Conservation (phyloP, 2,797 vertebrate species). For the Cheirogaleus major region DNA sequence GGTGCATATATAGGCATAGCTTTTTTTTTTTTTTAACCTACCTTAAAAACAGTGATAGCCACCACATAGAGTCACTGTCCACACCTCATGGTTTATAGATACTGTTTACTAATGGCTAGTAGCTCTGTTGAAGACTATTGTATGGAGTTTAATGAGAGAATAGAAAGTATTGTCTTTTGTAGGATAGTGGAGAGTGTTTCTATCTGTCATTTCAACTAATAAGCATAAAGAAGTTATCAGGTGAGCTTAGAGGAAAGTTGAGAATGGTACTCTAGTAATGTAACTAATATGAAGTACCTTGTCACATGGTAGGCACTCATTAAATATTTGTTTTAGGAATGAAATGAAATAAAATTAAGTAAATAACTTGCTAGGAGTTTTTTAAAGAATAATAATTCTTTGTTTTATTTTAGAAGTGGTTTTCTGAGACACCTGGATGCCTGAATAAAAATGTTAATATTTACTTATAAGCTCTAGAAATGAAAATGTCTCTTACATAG, state of each 20-base stretch:
- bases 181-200: not conserved
- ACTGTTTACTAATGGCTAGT: not conserved
- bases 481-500: not conserved
- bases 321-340: not conserved
- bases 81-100: not conserved
- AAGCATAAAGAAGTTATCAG: not conserved
- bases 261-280: not conserved
- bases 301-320: not conserved
- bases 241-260: not conserved
- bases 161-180: not conserved
- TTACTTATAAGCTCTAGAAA: not conserved
- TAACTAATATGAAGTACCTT: not conserved
- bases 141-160: not conserved
- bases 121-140: not conserved
- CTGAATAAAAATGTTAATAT: slow-evolving; percentile 20
- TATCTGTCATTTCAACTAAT: not conserved
- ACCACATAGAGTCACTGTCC: not conserved
- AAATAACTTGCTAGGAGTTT: slow-evolving; percentile 17
- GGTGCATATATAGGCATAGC: not conserved
- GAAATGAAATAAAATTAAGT: slow-evolving; percentile 15
- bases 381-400: not conserved
- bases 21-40: not conserved
- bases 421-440: slow-evolving; percentile 7
- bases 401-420: not conserved
- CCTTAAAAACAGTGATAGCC: not conserved